These are phyloP conservation scores for Poecilobothrus nobilitatus DNA, from an alignment of 2,888 invertebrate genomes.

Conservation along the genomic window DNA sequence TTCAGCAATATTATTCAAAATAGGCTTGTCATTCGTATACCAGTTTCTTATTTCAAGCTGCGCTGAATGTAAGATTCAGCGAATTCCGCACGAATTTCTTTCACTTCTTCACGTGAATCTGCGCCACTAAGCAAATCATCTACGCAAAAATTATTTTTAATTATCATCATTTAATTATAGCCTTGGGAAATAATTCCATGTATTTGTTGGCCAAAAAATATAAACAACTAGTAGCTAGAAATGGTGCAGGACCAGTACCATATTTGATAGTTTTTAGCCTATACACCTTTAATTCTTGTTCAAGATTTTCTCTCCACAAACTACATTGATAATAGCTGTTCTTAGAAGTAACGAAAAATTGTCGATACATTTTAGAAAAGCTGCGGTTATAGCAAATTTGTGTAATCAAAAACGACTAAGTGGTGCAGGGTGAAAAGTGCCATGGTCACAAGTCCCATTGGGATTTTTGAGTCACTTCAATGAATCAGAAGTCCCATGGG, in stretches of 20 bases:
- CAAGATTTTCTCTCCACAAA: too few relatives aligned
- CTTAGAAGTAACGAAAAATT: slow-evolving; percentile 1
- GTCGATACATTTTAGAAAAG: slow-evolving; percentile 17
- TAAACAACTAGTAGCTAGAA: slow-evolving; percentile 17
- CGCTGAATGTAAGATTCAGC: slow-evolving; percentile 14
- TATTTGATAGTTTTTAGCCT: slow-evolving; percentile 21
- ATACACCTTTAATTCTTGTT: neutral
- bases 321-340: slow-evolving; percentile 10
- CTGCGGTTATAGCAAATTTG: too few relatives aligned
- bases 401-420: too few relatives aligned
- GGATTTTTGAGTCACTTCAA: too few relatives aligned
- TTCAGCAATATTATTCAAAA: slow-evolving; percentile 16
- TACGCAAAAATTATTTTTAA: slow-evolving; percentile 24
- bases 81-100: slow-evolving; percentile 18
- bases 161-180: slow-evolving; percentile 18
- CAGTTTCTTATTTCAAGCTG: slow-evolving; percentile 23
- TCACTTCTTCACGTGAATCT: slow-evolving; percentile 18
- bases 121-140: slow-evolving; percentile 24
- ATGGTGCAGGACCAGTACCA: slow-evolving; percentile 21
- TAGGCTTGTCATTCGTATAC: slow-evolving; percentile 17
- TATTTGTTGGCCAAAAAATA: slow-evolving; percentile 22
- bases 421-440: too few relatives aligned
- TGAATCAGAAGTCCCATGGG: too few relatives aligned
- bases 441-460: too few relatives aligned
- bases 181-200: slow-evolving; percentile 24